Evolutionary conservation across 2,888 invertebrate genomes (phyloP).

Genomic region (Leucophora obtusa): DNA sequence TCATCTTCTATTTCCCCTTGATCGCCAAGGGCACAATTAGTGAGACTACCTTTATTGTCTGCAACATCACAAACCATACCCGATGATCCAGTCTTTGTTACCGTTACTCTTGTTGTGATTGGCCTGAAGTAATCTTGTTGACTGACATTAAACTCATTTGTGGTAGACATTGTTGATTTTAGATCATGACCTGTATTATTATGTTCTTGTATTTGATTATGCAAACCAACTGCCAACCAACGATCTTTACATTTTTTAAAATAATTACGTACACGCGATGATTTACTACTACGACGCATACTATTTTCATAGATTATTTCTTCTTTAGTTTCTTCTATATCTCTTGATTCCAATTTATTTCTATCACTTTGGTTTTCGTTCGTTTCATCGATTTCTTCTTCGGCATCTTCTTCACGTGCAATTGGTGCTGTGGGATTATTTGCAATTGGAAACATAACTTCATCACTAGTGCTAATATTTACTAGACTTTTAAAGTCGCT

Average conservation of each 20-base stretch:
- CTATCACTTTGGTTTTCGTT: constrained; percentile 29
- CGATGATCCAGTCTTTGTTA: constrained; percentile 20
- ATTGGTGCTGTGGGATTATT: constrained; percentile 70
- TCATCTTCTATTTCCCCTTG: constrained; percentile 22
- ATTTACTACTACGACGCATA: constrained; percentile 75
- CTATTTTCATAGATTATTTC: constrained; percentile 45
- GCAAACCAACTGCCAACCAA: constrained; percentile 74
- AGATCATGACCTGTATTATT: constrained; percentile 51
- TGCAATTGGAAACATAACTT: constrained; percentile 43
- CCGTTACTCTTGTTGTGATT: constrained; percentile 41
- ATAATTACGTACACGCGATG: constrained; percentile 77
- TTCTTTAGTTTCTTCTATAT: constrained; percentile 44
- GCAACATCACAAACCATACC: constrained; percentile 24
- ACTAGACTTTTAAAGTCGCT: constrained; percentile 58
- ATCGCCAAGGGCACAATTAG: constrained; percentile 46
- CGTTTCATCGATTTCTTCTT: constrained; percentile 64
- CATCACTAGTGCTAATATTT: constrained; percentile 68
- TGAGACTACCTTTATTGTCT: neutral
- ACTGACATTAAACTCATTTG: constrained; percentile 50
- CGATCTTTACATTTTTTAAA: constrained; percentile 78
- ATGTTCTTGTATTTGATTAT: constrained; percentile 63
- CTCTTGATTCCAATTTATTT: constrained; percentile 32
- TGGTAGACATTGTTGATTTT: constrained; percentile 47
- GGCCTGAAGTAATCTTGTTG: constrained; percentile 29
- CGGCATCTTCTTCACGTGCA: constrained; percentile 70